Base-by-base conservation (phyloP, 2,113 vertebrate species). In the Pelodiscus sinensis region DNA sequence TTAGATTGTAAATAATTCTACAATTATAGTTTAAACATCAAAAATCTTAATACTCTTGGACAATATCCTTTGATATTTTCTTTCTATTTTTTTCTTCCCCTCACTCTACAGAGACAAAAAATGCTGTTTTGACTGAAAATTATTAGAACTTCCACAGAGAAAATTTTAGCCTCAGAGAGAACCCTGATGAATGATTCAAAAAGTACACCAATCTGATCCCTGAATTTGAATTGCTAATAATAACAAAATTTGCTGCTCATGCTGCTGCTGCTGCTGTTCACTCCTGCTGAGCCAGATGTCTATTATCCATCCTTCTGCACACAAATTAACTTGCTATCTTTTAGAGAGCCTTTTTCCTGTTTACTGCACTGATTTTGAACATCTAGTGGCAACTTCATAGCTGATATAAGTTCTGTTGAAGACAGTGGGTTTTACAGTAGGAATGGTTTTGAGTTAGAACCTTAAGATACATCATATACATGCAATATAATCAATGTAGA, bases 211-310 rank as follows among this genome's bases (percentile, higher is more conserved):
- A 89, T 94, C 80, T 94, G 81, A 97, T 94, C 89, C 58, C 82
- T 95, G 62, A 31, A 96, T 97, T 94, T 96, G 92, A 98, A 97
- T 97, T 97, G 92, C 93, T 97, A 94, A 97, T 94, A 95, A 84
- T 90, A 91, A 90, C 75, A 79, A 94, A 89, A 90, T 82, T 82
- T 96, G 9, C 84, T 96, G 57, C 54, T 90, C 18, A 35, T 78
- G 31, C 60, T 95, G 86, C 89, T 77, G 60, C 55, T 90, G 35
- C 62, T 56, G 31, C 71, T 88, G 35, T 50, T 95, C 22, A 50
- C 19, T 94, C 84, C 83, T 95, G 68, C 73, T 93, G 96, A 94
- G 29, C 79, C 93, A 96, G 90, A 93, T 97, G 86, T 94, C 89
- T 96, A 38, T 92, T 95, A 94, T 55, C 51, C 8, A 75, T 86